Evolutionary conservation across 1,140 invertebrate genomes (phyloP), one percentile per base, ranked within the genome.

Genomic region (Conus betulinus): DNA sequence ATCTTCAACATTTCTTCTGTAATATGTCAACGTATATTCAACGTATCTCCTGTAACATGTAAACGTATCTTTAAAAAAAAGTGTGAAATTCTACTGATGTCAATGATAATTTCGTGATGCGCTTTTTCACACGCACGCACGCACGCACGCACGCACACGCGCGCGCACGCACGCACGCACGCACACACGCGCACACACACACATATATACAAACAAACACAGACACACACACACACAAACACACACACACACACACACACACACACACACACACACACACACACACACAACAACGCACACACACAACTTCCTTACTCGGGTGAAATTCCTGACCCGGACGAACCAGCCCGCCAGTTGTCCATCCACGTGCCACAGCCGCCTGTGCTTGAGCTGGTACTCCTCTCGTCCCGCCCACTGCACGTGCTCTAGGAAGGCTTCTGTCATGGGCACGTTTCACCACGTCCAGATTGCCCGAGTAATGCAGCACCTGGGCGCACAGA

Each of bases 371-470:
- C 82, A 84, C 15, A 1, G 6, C 6, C 11, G n/a, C 11, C 82
- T n/a, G 20, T 63, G 8, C 13, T 51, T 57, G 15, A 63, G n/a
- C 13, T 39, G 53, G 52, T 89, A 89, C 20, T 81, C 74, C 25
- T 39, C 76, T 39, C 39, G 84, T n/a, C 88, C 84, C 20, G 84
- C 85, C 85, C 86, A 90, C 17, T 71, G 60, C 39, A 87, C 53
- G 52, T 78, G 57, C 17, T 82, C 39, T 11, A 90, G 88, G 39
- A 86, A 87, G n/a, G 51, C 78, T 63, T 89, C 89, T 15, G 87
- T 86, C 89, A 90, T 89, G 11, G 60, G 83, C 17, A 89, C 84
- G 79, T 86, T 89, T 83, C 23, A 87, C 39, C 17, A 90, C 53
- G 86, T 89, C 88, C 67, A 89, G 51, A 27, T 87, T 83, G 11